A percentile compares a stretch with the other conserved stretches of the same genome.
phyloP scores from a whole-genome alignment of 2,888 invertebrate genomes.

The Lasioglossum pauxillum region DNA sequence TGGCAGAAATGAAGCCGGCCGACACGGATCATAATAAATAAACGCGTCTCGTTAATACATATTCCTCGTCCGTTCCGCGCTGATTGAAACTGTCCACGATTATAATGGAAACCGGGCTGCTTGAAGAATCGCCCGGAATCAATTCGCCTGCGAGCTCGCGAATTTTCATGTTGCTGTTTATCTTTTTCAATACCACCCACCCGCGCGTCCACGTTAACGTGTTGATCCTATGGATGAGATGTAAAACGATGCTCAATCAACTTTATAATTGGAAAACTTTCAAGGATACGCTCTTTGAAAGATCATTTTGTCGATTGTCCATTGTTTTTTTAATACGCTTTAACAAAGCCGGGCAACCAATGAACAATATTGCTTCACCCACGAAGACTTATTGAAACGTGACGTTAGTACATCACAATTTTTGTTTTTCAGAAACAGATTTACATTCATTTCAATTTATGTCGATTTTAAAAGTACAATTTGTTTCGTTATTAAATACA shows the following conservation, averaged over 20 bases:
- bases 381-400: too few relatives aligned
- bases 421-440: too few relatives aligned
- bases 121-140: conserved; percentile 17
- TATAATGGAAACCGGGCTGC: conserved; percentile 8
- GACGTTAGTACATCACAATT: too few relatives aligned
- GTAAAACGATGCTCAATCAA: conserved; percentile 3
- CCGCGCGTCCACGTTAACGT: neutral
- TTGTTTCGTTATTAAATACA: too few relatives aligned
- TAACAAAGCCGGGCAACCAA: neutral
- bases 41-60: conserved; percentile 42
- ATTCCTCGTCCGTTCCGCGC: neutral
- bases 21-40: conserved; percentile 46
- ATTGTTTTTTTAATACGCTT: neutral
- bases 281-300: neutral
- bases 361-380: too few relatives aligned
- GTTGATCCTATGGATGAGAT: neutral
- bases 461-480: too few relatives aligned
- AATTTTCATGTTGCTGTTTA: conserved; percentile 1
- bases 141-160: neutral
- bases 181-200: neutral
- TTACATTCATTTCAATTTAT: too few relatives aligned
- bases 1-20: conserved; percentile 30
- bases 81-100: conserved; percentile 30
- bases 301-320: neutral
- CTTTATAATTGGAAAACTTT: conserved; percentile 3